These are phyloP conservation scores for Cydia fagiglandana DNA, from an alignment of 1,140 invertebrate genomes.

Conservation along the genomic window DNA sequence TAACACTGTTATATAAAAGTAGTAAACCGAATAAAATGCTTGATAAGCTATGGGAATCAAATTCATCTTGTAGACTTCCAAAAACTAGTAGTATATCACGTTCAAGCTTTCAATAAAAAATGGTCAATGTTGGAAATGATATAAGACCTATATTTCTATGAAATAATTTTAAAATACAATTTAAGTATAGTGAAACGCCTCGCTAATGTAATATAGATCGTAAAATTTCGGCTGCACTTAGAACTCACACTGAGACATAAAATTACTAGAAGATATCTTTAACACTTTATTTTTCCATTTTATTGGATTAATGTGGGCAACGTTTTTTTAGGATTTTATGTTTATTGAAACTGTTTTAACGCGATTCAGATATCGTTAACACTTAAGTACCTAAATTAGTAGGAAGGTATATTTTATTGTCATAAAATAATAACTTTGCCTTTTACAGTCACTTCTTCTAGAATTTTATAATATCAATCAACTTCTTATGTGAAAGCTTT, in stretches of 20 bases:
- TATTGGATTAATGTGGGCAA: background rate
- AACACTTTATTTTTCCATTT: slow-evolving; percentile 15
- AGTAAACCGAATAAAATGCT: background rate
- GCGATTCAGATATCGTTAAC: background rate
- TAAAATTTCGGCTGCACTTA: slow-evolving; percentile 11
- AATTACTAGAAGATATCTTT: slow-evolving; percentile 10
- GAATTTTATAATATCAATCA: background rate
- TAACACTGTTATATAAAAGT: background rate
- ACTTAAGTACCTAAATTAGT: too few species aligned
- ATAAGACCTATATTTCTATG: too few species aligned
- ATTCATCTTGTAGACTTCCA: too few species aligned
- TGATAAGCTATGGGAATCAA: background rate
- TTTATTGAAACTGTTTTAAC: background rate
- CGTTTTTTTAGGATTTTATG: slow-evolving; percentile 2
- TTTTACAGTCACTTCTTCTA: too few species aligned
- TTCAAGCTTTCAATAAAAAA: too few species aligned
- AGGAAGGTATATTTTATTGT: too few species aligned
- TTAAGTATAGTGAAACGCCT: background rate
- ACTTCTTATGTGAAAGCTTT: background rate
- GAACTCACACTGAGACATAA: slow-evolving; percentile 16
- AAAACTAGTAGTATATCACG: too few species aligned
- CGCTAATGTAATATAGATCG: background rate
- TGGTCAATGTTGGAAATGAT: too few species aligned
- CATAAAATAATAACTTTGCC: too few species aligned
- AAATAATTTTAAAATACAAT: too few species aligned